phyloP scores from a whole-genome alignment of 1,140 invertebrate genomes.

The Proctacanthus coquilletti region DNA sequence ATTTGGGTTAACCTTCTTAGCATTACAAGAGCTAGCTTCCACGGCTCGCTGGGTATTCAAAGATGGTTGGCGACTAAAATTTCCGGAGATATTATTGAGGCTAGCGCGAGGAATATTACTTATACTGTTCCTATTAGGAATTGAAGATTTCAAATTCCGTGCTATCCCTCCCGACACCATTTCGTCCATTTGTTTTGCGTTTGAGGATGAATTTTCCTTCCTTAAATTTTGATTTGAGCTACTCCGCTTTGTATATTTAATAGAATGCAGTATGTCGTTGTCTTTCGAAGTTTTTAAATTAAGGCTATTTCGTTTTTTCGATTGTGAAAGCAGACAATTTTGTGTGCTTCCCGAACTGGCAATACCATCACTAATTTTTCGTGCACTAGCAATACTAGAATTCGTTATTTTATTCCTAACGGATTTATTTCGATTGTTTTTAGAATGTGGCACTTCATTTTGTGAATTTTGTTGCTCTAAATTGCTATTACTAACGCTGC shows the following conservation, averaged over 20 bases:
- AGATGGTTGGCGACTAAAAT: neutral
- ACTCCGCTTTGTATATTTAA: conserved; percentile 19
- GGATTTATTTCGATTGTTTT: too few relatives aligned
- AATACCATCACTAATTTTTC: conserved; percentile 8
- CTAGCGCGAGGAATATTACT: conserved; percentile 29
- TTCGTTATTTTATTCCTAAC: too few relatives aligned
- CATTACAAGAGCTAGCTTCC: neutral
- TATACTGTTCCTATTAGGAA: conserved; percentile 14
- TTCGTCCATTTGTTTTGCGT: neutral
- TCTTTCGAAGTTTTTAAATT: conserved; percentile 18
- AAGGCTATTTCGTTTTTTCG: conserved; percentile 26
- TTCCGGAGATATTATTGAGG: too few relatives aligned
- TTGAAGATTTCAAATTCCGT: neutral
- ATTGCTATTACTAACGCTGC: conserved; percentile 4
- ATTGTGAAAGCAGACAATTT: conserved; percentile 23
- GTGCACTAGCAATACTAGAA: neutral
- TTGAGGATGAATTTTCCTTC: conserved; percentile 13
- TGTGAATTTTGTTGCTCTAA: neutral
- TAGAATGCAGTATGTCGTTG: conserved; percentile 1
- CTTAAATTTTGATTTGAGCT: conserved; percentile 23
- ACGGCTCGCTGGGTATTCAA: neutral
- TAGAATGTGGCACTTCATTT: neutral
- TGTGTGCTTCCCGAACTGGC: conserved; percentile 24
- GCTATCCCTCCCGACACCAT: too few relatives aligned
- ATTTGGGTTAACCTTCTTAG: neutral